A percentile compares a stretch with the other conserved stretches of the same genome.
phyloP scores from a whole-genome alignment of 2,888 invertebrate genomes.

The Neoascia interrupta region DNA sequence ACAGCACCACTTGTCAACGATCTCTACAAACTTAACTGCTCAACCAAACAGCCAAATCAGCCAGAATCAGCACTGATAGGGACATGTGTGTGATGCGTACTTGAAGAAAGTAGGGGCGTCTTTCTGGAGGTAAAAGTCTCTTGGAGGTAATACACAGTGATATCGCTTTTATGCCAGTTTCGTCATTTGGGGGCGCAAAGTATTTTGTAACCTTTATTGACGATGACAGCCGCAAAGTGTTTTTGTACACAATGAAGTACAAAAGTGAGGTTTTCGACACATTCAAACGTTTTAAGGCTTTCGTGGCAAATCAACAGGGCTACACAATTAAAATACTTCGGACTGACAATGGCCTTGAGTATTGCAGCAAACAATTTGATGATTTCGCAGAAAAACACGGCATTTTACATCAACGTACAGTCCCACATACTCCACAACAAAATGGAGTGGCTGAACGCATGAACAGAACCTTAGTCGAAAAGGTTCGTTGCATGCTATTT shows the following conservation, averaged over 20 bases:
- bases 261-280: constrained; percentile 2
- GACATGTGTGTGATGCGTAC: not conserved
- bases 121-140: not conserved
- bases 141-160: constrained; percentile 7
- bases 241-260: not conserved
- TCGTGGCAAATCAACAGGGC: not conserved
- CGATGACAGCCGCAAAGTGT: not conserved
- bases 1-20: not conserved
- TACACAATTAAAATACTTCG: constrained; percentile 14
- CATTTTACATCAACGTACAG: no score
- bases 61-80: not conserved
- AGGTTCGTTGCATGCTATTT: no score
- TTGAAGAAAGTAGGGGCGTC: not conserved
- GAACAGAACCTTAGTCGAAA: no score
- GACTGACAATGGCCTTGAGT: no score
- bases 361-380: constrained; percentile 38
- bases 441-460: constrained; percentile 48
- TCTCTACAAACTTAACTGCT: not conserved
- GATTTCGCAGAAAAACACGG: constrained; percentile 15
- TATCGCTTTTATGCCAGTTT: not conserved
- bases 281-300: not conserved
- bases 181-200: constrained; percentile 2
- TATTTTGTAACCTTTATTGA: not conserved
- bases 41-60: not conserved
- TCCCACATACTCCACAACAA: constrained; percentile 52